These are phyloP conservation scores for Bombylius discolor DNA, from an alignment of 2,888 invertebrate genomes.

Conservation along the genomic window DNA sequence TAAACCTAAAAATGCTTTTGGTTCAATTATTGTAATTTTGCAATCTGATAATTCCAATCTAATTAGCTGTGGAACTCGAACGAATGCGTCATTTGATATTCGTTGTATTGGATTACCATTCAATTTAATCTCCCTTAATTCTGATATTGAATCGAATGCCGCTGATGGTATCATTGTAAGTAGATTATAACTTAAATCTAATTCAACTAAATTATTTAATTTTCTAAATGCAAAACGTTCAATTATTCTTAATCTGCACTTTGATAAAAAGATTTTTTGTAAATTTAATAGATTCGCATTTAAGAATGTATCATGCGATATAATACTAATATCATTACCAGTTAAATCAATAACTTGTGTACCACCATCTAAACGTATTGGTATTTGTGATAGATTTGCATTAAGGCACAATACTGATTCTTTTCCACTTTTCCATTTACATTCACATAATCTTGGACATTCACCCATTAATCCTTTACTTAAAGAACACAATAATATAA, in stretches of 20 bases:
- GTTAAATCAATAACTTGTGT: slow-evolving; percentile 70
- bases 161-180: slow-evolving; percentile 56
- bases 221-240: slow-evolving; percentile 63
- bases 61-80: slow-evolving; percentile 51
- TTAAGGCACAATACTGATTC: slow-evolving; percentile 69
- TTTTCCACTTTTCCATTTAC: slow-evolving; percentile 81
- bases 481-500: slow-evolving; percentile 25
- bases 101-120: slow-evolving; percentile 61
- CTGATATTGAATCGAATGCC: slow-evolving; percentile 57
- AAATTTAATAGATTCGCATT: slow-evolving; percentile 63
- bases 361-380: slow-evolving; percentile 58
- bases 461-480: slow-evolving; percentile 40
- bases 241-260: slow-evolving; percentile 54
- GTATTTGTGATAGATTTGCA: slow-evolving; percentile 60
- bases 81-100: slow-evolving; percentile 56
- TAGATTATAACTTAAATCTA: slow-evolving; percentile 65
- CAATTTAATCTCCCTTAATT: slow-evolving; percentile 60
- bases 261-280: slow-evolving; percentile 62
- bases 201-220: slow-evolving; percentile 66
- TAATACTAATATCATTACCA: slow-evolving; percentile 52
- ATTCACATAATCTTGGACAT: slow-evolving; percentile 66
- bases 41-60: slow-evolving; percentile 62
- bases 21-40: slow-evolving; percentile 52
- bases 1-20: slow-evolving; percentile 57
- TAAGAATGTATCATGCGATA: slow-evolving; percentile 62